Conservation (phyloP, 2,888 invertebrate genomes). For the Adelognathus sp. region DNA sequence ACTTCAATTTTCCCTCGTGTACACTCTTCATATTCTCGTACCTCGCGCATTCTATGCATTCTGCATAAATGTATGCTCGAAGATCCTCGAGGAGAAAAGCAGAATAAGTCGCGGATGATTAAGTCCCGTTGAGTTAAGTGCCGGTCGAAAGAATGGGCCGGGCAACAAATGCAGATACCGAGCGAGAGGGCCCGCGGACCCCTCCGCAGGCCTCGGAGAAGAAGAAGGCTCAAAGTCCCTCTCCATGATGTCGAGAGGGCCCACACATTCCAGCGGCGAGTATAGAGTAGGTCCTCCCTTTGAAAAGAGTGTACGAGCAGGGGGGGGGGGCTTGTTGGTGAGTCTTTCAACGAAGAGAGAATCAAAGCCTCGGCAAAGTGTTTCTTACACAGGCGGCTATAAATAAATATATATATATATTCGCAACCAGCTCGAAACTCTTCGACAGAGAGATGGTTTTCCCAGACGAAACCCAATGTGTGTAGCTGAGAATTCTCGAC, state of each 20-base stretch:
- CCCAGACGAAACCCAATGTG: background rate
- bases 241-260: background rate
- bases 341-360: background rate
- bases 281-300: slow-evolving; percentile 28
- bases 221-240: background rate
- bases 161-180: slow-evolving; percentile 13
- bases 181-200: background rate
- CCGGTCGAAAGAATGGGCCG: slow-evolving; percentile 6
- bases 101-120: slow-evolving; percentile 31
- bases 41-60: background rate
- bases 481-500: slow-evolving; percentile 18
- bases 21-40: no score
- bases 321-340: no score
- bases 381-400: background rate
- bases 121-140: slow-evolving; percentile 41
- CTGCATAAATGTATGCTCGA: background rate
- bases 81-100: background rate
- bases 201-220: no score
- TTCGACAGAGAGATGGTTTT: slow-evolving; percentile 11
- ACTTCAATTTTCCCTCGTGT: slow-evolving; percentile 9
- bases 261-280: slow-evolving; percentile 28
- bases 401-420: background rate
- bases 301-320: no score
- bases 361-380: background rate
- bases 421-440: background rate